Evolutionary conservation across 2,797 vertebrate species (phyloP).

Genomic region (Pangasius macronema): DNA sequence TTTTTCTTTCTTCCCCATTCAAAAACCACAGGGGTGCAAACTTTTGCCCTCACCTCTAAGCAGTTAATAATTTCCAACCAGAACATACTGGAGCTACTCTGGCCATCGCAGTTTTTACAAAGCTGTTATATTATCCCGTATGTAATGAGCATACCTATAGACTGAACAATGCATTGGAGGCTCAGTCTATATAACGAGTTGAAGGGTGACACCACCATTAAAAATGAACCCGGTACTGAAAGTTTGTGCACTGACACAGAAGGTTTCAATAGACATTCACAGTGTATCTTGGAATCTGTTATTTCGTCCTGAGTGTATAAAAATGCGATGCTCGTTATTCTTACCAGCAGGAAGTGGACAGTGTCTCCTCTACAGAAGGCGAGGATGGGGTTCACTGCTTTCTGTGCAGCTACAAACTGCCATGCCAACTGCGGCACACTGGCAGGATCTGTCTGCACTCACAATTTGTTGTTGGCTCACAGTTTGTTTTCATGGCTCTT

Average conservation of each 20-base stretch:
- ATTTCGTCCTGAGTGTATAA: neutral
- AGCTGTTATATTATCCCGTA: too few species aligned
- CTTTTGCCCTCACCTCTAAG: neutral
- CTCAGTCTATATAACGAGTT: neutral
- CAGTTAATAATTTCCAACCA: neutral
- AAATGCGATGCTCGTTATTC: constrained; percentile 41
- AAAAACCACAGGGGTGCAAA: neutral
- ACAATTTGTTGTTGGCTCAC: too few species aligned
- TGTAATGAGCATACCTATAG: too few species aligned
- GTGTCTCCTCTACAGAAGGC: constrained; percentile 94
- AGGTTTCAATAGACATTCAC: neutral
- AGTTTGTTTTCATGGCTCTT: too few species aligned
- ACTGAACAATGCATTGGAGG: neutral
- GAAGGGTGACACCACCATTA: neutral
- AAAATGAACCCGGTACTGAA: neutral
- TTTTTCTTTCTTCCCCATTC: neutral
- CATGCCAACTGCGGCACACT: constrained; percentile 94
- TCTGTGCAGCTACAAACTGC: constrained; percentile 93
- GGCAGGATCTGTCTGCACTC: constrained; percentile 86
- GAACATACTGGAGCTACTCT: neutral
- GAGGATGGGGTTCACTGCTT: constrained; percentile 87
- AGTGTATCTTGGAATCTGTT: neutral
- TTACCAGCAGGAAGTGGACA: constrained; percentile 92
- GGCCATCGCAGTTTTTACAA: too few species aligned
- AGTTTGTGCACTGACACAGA: neutral